phyloP scores from a whole-genome alignment of 2,797 vertebrate species.

The Hephaestus fuliginosus region DNA sequence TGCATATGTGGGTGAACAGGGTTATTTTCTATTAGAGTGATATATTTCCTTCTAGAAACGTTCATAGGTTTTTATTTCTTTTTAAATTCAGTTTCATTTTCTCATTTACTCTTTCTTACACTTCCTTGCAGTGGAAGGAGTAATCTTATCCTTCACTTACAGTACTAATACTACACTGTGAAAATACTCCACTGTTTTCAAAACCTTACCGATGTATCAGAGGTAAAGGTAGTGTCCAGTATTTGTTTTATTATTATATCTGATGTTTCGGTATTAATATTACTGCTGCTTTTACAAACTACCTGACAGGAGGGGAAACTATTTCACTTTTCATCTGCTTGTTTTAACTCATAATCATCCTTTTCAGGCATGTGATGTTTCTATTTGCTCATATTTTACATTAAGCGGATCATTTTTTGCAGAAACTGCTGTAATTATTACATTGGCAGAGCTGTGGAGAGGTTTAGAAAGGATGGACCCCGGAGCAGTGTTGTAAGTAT shows the following conservation, averaged over 20 bases:
- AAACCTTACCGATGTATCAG: no score
- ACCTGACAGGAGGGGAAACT: conserved; percentile 63
- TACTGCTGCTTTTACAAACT: conserved; percentile 54
- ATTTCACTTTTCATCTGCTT: conserved; percentile 54
- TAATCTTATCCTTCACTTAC: no score
- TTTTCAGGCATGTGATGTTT: conserved; percentile 2
- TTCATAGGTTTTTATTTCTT: no score
- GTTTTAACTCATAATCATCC: conserved; percentile 42
- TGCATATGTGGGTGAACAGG: not conserved
- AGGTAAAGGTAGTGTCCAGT: no score
- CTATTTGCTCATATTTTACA: conserved; percentile 18
- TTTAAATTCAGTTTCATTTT: not conserved
- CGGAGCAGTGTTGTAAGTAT: not conserved
- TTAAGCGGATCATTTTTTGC: not conserved
- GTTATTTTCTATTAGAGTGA: not conserved
- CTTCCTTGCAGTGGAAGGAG: no score
- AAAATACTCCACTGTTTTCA: no score
- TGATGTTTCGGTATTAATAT: no score
- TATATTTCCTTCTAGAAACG: not conserved
- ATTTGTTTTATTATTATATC: no score
- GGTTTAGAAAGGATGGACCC: not conserved
- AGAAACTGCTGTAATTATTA: not conserved
- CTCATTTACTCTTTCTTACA: not conserved
- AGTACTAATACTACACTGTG: no score
- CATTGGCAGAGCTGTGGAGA: not conserved